These are phyloP conservation scores for Plecotus auritus DNA, from an alignment of 2,113 vertebrate genomes.

Conservation along the genomic window DNA sequence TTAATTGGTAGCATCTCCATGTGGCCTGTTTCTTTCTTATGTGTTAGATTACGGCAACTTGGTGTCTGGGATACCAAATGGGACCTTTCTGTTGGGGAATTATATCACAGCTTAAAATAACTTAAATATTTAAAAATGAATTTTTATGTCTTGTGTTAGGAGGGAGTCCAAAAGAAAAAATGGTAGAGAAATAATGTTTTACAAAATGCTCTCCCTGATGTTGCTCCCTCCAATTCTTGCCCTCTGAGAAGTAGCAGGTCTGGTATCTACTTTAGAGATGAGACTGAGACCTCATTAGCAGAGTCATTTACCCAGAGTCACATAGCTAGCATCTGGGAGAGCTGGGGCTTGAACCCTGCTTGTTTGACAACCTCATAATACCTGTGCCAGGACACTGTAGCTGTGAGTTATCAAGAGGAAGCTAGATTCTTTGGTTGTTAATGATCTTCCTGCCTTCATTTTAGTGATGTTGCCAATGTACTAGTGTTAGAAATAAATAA, in stretches of 20 bases:
- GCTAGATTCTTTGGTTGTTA: neutral
- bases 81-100: conserved; percentile 15
- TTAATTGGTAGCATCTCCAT: conserved; percentile 28
- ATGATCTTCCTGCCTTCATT: neutral
- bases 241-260: neutral
- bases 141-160: conserved; percentile 35
- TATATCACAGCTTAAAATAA: conserved; percentile 27
- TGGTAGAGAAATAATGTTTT: neutral
- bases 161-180: neutral
- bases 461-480: neutral
- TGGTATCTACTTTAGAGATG: neutral
- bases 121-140: conserved; percentile 44
- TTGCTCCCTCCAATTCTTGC: neutral
- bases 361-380: neutral
- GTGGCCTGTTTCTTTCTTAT: neutral
- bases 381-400: neutral
- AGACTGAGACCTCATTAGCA: neutral
- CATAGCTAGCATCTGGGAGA: neutral
- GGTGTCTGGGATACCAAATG: neutral
- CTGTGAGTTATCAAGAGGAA: neutral
- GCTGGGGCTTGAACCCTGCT: neutral
- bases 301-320: neutral
- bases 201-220: neutral
- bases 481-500: conserved; percentile 3
- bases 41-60: conserved; percentile 29